Evolutionary conservation across 1,140 invertebrate genomes (phyloP).

Genomic region (Matsumurasca onukii): DNA sequence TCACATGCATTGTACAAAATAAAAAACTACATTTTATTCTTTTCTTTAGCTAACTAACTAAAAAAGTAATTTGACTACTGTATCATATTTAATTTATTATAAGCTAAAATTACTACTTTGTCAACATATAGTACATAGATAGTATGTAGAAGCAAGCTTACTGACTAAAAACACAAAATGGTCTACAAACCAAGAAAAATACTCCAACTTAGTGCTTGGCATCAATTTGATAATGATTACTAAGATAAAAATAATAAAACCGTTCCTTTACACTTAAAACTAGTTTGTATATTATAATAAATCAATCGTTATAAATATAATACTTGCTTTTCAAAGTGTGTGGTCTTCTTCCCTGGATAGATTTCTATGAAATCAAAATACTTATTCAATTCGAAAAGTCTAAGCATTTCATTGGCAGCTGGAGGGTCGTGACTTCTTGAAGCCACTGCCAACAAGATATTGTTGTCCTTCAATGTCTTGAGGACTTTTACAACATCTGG

Average conservation of each 20-base stretch:
- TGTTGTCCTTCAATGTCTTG: conserved; percentile 55
- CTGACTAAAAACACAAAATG: too few species aligned
- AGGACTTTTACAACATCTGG: conserved; percentile 63
- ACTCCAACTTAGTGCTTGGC: neutral
- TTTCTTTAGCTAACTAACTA: too few species aligned
- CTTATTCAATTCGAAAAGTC: conserved; percentile 68
- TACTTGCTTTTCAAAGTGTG: conserved; percentile 66
- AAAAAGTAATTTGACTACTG: too few species aligned
- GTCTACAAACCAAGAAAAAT: too few species aligned
- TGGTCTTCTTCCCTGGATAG: conserved; percentile 69
- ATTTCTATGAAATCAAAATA: conserved; percentile 73
- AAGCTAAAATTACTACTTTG: too few species aligned
- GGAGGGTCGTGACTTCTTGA: conserved; percentile 65
- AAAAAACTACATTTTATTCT: too few species aligned
- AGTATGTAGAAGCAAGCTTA: too few species aligned
- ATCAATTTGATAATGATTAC: neutral
- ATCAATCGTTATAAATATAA: neutral
- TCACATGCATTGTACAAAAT: too few species aligned
- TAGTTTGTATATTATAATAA: neutral
- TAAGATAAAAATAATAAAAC: neutral
- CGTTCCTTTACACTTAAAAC: too few species aligned
- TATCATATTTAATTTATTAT: too few species aligned
- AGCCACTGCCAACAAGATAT: conserved; percentile 61
- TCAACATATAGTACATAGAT: too few species aligned
- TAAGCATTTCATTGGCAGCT: conserved; percentile 65